phyloP scores from a whole-genome alignment of 2,888 invertebrate genomes.

The Gisinianus flammeolus region DNA sequence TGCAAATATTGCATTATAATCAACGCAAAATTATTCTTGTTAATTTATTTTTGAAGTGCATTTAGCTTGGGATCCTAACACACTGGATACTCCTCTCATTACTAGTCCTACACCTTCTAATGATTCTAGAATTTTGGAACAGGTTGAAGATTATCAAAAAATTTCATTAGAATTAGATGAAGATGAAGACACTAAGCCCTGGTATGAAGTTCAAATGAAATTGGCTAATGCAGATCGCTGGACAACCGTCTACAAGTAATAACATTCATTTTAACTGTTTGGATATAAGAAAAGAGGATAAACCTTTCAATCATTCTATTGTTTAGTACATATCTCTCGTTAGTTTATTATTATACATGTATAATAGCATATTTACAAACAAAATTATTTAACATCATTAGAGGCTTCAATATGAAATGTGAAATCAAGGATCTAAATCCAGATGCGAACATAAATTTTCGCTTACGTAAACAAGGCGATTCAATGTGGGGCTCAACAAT shows the following conservation, averaged over 20 bases:
- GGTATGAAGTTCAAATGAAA: constrained; percentile 49
- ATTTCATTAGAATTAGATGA: neutral
- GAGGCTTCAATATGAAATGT: constrained; percentile 44
- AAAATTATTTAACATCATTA: constrained; percentile 3
- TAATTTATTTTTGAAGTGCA: too few species aligned
- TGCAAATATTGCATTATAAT: too few species aligned
- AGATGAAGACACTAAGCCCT: constrained; percentile 8
- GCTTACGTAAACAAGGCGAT: constrained; percentile 46
- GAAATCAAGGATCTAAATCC: constrained; percentile 45
- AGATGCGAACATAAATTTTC: constrained; percentile 47
- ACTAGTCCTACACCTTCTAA: neutral
- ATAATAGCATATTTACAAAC: neutral
- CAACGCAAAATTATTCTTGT: too few species aligned
- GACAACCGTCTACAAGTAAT: constrained; percentile 46
- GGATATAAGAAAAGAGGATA: too few species aligned
- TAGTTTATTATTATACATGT: neutral
- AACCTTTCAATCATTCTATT: too few species aligned
- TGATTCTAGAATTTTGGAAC: neutral
- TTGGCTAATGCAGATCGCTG: constrained; percentile 34
- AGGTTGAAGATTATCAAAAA: neutral
- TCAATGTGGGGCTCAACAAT: constrained; percentile 48
- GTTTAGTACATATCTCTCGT: too few species aligned
- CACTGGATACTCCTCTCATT: constrained; percentile 7
- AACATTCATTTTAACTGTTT: too few species aligned
- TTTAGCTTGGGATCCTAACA: constrained; percentile 39